Evolutionary conservation across 2,113 vertebrate genomes (phyloP).

Genomic region (Leiothrix lutea): DNA sequence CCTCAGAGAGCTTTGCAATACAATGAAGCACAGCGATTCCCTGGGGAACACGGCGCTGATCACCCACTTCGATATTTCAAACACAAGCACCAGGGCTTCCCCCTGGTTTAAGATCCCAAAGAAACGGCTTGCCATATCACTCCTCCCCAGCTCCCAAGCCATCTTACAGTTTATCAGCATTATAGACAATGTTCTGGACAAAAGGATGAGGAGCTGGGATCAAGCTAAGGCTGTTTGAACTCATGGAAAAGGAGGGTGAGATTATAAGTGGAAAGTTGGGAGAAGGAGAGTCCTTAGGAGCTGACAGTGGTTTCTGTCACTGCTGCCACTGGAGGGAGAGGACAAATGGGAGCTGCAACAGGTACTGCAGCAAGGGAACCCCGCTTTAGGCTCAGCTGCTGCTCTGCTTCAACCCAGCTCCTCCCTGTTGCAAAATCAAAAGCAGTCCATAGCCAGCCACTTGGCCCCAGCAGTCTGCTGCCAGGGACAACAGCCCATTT

Average conservation of each 20-base stretch:
- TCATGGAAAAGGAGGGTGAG: background rate
- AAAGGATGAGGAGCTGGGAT: background rate
- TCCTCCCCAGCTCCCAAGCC: background rate
- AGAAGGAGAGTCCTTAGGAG: background rate
- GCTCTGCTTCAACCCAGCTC: background rate
- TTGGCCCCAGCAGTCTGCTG: background rate
- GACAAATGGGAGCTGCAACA: background rate
- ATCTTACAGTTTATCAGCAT: background rate
- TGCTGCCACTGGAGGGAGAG: rapidly evolving
- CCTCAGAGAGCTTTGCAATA: background rate
- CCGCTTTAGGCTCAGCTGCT: background rate
- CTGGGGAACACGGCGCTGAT: background rate
- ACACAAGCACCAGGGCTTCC: background rate
- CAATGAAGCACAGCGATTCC: background rate
- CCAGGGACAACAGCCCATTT: background rate
- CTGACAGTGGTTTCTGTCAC: background rate
- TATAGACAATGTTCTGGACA: background rate
- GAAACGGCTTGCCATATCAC: background rate
- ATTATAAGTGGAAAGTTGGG: rapidly evolving
- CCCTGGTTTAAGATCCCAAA: background rate
- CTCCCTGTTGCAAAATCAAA: background rate
- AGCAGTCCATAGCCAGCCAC: background rate
- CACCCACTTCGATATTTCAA: background rate
- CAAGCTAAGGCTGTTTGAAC: background rate
- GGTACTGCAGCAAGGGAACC: background rate